Evolutionary conservation across 2,888 invertebrate genomes (phyloP), one percentile per base, ranked within the genome.

Genomic region (Trissolcus japonicus): DNA sequence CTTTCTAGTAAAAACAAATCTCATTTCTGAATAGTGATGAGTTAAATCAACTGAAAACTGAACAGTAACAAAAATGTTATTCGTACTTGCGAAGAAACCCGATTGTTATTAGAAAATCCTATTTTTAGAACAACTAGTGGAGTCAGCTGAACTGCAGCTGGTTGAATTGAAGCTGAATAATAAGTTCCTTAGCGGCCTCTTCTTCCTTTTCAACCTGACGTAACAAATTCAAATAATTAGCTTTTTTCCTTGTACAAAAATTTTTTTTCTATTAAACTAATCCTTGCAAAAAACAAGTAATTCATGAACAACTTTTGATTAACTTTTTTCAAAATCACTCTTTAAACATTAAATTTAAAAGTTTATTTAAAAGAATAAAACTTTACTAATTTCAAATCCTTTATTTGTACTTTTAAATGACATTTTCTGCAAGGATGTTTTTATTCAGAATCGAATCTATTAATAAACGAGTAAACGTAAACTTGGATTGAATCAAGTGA

Each of bases 141-240:
- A 2, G 25, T 43, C 1, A 63, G 53, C n/a, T 71, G 89, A 40
- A 89, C 87, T 6, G 87, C 48, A 48, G 57, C 63, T 29, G 25
- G 4, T 21, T 21, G 21, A 21, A 21, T 21, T 21, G 21, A 4
- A 21, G 56, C 29, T 25, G 72, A 1, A 41, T 41, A 1, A 41
- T 41, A 82, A 93, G 91, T 90, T 96, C 96, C 90, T 96, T 96
- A 59, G 94, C 95, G 50, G 95, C 95, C 85, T 96, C 96, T 89
- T 98, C 98, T 85, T 98, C 98, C 91, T 98, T 98, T 89, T 98
- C 98, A 82, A 95, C 96, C 91, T 92, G 48, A 3, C 2, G n/a
- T 3, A 41, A 41, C n/a, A 13, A 11, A 43, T 19, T 19, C 2
- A 48, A 78, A 2, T 81, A 16, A 48, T 48, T 17, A 14, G 4